phyloP scores from a whole-genome alignment of 2,113 vertebrate species.

The Boulengeromyrus knoepffleri region DNA sequence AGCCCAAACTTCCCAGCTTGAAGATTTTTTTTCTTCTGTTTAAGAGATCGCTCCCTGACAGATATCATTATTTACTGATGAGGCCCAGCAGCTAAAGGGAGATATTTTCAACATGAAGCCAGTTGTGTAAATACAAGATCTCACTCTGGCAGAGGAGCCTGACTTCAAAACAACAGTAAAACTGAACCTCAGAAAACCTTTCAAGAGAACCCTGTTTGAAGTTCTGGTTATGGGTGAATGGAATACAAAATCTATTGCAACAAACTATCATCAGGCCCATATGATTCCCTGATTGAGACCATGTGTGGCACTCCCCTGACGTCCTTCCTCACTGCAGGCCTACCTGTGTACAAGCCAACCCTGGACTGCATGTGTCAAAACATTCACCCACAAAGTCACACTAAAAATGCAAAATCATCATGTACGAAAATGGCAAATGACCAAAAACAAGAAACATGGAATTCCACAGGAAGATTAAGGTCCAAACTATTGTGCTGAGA shows the following conservation, averaged over 20 bases:
- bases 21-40: conserved; percentile 21
- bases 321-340: conserved; percentile 52
- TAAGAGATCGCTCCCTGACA: conserved; percentile 32
- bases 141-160: conserved; percentile 69
- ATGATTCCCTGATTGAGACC: conserved; percentile 81
- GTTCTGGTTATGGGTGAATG: conserved; percentile 79
- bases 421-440: neutral
- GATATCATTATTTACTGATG: conserved; percentile 55
- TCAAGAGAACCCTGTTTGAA: conserved; percentile 74
- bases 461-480: neutral
- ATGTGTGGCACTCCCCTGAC: conserved; percentile 71
- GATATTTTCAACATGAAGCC: conserved; percentile 76
- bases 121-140: conserved; percentile 84
- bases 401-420: conserved; percentile 41
- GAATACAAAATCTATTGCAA: conserved; percentile 76
- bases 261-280: conserved; percentile 69
- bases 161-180: conserved; percentile 85
- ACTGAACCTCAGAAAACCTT: conserved; percentile 75
- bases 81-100: conserved; percentile 49
- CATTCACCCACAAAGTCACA: conserved; percentile 58
- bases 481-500: neutral
- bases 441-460: neutral
- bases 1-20: conserved; percentile 14
- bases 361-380: conserved; percentile 66
- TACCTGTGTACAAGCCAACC: conserved; percentile 30